These are phyloP conservation scores for Cepaea nemoralis DNA, from an alignment of 1,140 invertebrate species.

Conservation along the genomic window DNA sequence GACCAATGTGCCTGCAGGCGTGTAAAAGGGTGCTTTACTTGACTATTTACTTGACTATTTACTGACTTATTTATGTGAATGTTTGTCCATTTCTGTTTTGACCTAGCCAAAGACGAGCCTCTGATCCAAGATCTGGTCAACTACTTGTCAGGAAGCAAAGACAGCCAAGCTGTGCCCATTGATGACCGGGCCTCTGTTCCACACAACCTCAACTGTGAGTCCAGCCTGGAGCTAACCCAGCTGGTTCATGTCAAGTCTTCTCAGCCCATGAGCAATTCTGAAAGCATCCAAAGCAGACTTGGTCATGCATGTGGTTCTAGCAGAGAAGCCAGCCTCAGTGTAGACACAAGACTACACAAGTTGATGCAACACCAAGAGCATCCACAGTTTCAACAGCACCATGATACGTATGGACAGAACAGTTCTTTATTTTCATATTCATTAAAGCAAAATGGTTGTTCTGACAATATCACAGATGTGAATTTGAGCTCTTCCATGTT, in stretches of 20 bases:
- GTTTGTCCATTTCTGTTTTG: constrained; percentile 7
- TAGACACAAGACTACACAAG: neutral
- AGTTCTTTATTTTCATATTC: constrained; percentile 9
- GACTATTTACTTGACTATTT: neutral
- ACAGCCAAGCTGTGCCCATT: neutral
- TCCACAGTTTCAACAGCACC: constrained; percentile 15
- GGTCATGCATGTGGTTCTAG: neutral
- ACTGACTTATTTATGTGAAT: no score
- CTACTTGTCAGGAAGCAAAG: constrained; percentile 5
- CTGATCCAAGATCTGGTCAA: constrained; percentile 27
- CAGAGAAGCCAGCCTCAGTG: neutral
- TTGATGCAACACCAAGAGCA: neutral
- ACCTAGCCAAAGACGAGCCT: constrained; percentile 10
- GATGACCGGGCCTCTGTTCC: neutral
- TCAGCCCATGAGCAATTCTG: neutral
- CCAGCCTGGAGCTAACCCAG: neutral
- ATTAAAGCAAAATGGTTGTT: neutral
- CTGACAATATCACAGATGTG: neutral
- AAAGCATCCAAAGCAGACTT: neutral
- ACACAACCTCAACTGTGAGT: neutral
- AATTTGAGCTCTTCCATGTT: neutral
- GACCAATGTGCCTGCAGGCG: neutral
- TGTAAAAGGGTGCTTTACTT: no score
- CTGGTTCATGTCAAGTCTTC: neutral
- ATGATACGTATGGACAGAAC: neutral